These are phyloP conservation scores for Nephrotoma appendiculata DNA, from an alignment of 2,888 invertebrate genomes.

Conservation along the genomic window DNA sequence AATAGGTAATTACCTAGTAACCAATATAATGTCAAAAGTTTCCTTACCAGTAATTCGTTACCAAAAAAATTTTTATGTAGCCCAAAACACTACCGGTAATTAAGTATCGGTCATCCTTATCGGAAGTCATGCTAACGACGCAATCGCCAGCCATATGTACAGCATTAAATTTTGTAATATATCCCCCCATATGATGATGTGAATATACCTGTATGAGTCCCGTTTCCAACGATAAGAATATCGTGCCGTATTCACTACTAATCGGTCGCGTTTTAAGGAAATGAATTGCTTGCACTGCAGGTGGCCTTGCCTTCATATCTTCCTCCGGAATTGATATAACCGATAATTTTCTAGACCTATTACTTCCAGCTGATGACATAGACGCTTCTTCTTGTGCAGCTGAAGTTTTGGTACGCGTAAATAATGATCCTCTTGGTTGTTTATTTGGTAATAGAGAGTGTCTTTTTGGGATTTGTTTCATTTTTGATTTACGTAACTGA, in stretches of 20 bases:
- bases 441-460: neutral
- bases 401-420: neutral
- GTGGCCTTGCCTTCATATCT: slow-evolving; percentile 26
- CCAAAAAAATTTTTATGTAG: slow-evolving; percentile 67
- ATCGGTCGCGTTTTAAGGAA: slow-evolving; percentile 48
- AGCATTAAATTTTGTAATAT: slow-evolving; percentile 51
- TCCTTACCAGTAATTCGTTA: slow-evolving; percentile 46
- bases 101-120: slow-evolving; percentile 52
- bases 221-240: slow-evolving; percentile 58
- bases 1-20: neutral
- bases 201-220: slow-evolving; percentile 71
- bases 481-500: neutral
- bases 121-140: slow-evolving; percentile 49
- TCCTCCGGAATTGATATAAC: slow-evolving; percentile 33
- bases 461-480: neutral
- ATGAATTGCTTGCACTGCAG: slow-evolving; percentile 49
- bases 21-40: neutral
- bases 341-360: slow-evolving; percentile 28
- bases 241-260: slow-evolving; percentile 36
- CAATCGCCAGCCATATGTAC: slow-evolving; percentile 49
- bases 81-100: slow-evolving; percentile 58
- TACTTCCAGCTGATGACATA: neutral
- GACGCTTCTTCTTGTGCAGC: neutral
- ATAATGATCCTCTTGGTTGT: neutral
- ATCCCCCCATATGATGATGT: slow-evolving; percentile 59